A percentile compares a stretch with the other conserved stretches of the same genome.
Evolutionary conservation across 1,140 invertebrate species (phyloP).

Genomic region (Trinorchestia longiramus): DNA sequence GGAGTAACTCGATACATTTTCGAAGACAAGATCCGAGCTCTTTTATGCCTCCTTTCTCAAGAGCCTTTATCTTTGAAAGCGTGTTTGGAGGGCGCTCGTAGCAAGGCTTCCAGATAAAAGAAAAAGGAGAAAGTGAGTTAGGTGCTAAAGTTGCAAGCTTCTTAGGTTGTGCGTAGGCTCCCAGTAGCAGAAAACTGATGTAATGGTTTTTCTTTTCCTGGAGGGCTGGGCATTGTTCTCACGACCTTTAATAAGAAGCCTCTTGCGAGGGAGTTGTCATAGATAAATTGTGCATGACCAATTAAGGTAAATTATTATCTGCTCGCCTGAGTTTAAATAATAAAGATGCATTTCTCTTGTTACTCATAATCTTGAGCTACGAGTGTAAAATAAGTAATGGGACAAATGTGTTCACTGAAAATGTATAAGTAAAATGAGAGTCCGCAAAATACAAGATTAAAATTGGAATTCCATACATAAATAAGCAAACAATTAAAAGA

Average conservation of each 20-base stretch:
- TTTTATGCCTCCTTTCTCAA: not conserved
- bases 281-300: not conserved
- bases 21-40: not conserved
- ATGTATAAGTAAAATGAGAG: too few species aligned
- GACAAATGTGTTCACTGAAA: too few species aligned
- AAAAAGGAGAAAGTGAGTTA: not conserved
- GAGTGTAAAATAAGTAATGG: too few species aligned
- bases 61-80: constrained; percentile 35
- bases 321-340: not conserved
- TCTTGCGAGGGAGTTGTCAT: not conserved
- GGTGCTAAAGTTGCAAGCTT: not conserved
- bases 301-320: not conserved
- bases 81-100: not conserved
- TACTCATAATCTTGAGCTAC: not conserved
- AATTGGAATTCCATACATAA: too few species aligned
- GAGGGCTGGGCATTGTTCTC: not conserved
- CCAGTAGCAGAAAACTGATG: constrained; percentile 1
- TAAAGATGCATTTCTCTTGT: not conserved
- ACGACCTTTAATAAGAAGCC: not conserved
- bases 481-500: too few species aligned
- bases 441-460: too few species aligned
- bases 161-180: not conserved
- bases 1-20: not conserved
- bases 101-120: not conserved
- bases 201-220: not conserved